These are phyloP conservation scores for Caenorhabditis sinica DNA, from an alignment of 2,888 invertebrate species.

Conservation along the genomic window DNA sequence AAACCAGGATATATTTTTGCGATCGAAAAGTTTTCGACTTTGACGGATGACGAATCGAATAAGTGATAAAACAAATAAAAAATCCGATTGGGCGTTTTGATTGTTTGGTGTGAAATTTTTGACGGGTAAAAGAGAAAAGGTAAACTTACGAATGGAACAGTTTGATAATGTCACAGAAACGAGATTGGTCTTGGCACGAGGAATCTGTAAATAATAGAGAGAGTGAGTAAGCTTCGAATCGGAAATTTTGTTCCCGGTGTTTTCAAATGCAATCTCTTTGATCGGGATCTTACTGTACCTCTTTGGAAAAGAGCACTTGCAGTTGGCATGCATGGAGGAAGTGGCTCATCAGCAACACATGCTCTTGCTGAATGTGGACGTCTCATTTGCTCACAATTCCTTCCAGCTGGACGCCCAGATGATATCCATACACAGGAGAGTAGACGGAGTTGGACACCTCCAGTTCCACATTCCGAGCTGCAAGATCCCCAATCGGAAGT, in stretches of 20 bases:
- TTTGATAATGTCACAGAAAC: slow-evolving; percentile 83
- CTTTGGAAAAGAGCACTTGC: slow-evolving; percentile 65
- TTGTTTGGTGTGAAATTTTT: slow-evolving; percentile 24
- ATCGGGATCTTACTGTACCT: slow-evolving; percentile 57
- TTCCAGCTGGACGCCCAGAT: slow-evolving; percentile 90
- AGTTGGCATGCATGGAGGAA: slow-evolving; percentile 71
- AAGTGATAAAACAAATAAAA: slow-evolving; percentile 54
- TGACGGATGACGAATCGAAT: slow-evolving; percentile 35
- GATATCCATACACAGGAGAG: slow-evolving; percentile 95
- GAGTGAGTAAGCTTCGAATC: background rate
- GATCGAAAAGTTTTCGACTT: slow-evolving; percentile 8
- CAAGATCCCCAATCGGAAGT: slow-evolving; percentile 95
- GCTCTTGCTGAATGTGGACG: slow-evolving; percentile 80
- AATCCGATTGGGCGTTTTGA: background rate
- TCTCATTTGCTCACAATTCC: slow-evolving; percentile 87
- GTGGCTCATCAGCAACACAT: slow-evolving; percentile 73
- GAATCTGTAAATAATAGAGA: slow-evolving; percentile 65
- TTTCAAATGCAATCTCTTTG: background rate
- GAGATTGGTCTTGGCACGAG: slow-evolving; percentile 80
- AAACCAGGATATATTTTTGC: slow-evolving; percentile 17
- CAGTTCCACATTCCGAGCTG: slow-evolving; percentile 90
- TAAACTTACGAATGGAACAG: slow-evolving; percentile 81
- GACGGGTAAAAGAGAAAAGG: slow-evolving; percentile 26
- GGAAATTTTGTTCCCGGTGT: background rate
- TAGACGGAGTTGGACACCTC: slow-evolving; percentile 92